Base-by-base conservation (phyloP, 2,797 vertebrate genomes). In the Toxotes lorentzi region DNA sequence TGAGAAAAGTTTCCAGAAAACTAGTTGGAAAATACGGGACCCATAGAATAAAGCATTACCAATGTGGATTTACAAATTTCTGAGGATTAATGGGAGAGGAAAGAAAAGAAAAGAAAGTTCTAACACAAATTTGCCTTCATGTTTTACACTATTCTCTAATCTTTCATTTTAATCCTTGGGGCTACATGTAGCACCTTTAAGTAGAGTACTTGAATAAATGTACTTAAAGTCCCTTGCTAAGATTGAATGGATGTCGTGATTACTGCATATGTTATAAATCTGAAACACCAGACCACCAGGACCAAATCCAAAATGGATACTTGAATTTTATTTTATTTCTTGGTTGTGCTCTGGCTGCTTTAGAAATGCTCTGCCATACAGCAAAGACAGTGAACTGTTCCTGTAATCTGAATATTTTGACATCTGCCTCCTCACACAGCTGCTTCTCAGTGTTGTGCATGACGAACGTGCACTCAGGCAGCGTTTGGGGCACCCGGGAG, bases 151-250 rank as follows among this genome's bases (percentile, higher is more conserved):
- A 21, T 48, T 48, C 45, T 47, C 45, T 7, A 21, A 50, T 50
- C n/a, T 50, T 50, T 48, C 7, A 48, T 43, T 60, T 40, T 19
- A 81, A 43, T 53, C 50, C 54, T 56, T 68, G 43, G 51, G 23
- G 11, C 8, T 75, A 30, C 27, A 4, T 30, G 27, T 30, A 30
- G 27, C 27, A 30, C 27, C 27, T 30, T 30, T 30, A 38, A 38
- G 38, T 11, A 38, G 8, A 38, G 38, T 11, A 40, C 9, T 11
- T 40, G 38, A 40, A 40, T 40, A 11, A 40, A 11, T 40, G 38
- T 40, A 11, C 9, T 40, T 40, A 45, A 45, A 45, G 43, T 45
- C 43, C 16, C 16, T 16, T 45, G 41, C 13, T 45, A 5, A 13
- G 14, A 43, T 13, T 43, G 41, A 43, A 13, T 12, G 40, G 40